Conservation (phyloP, 2,888 invertebrate genomes). For the Allolobophora icterica region DNA sequence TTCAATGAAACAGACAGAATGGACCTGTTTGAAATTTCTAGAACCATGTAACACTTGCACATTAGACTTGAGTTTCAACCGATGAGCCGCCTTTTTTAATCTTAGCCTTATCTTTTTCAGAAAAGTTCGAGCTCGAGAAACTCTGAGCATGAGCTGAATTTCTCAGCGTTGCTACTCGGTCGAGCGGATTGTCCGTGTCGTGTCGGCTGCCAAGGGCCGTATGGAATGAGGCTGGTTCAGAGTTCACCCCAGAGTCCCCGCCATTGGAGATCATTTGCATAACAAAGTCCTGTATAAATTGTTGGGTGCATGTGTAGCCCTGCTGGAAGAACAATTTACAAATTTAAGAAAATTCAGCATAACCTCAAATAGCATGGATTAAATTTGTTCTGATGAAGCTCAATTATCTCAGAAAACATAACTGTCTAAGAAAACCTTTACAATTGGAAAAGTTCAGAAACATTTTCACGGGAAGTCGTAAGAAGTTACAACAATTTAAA, state of each 20-base stretch:
- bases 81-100: background rate
- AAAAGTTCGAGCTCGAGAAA: background rate
- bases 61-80: background rate
- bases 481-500: background rate
- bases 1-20: background rate
- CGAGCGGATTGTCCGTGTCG: background rate
- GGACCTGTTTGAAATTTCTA: slow-evolving; percentile 4
- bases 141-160: background rate
- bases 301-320: slow-evolving; percentile 50
- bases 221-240: background rate
- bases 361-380: background rate
- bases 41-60: background rate
- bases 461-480: background rate
- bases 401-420: background rate
- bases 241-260: background rate
- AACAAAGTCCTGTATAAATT: slow-evolving; percentile 42
- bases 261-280: background rate
- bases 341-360: background rate
- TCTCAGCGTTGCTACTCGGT: background rate
- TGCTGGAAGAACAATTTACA: slow-evolving; percentile 51
- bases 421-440: background rate
- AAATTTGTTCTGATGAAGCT: background rate
- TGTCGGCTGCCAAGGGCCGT: slow-evolving; percentile 13
- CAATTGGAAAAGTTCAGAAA: background rate
- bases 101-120: background rate